Conservation (phyloP, 2,113 vertebrate genomes). For the Pholis gunnellus region DNA sequence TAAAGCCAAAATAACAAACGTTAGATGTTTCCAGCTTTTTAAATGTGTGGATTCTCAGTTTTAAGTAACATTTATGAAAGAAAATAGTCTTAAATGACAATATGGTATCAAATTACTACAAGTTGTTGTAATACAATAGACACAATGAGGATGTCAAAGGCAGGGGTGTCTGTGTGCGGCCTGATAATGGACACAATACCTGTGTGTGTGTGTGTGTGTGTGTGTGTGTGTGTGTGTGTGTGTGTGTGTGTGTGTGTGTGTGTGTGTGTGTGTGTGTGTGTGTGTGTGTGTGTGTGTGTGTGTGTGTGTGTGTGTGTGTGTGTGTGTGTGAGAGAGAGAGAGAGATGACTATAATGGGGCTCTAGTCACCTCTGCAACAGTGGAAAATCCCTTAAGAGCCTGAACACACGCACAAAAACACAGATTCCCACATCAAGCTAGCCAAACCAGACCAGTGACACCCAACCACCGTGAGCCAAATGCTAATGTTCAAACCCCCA, state of each 20-base stretch:
- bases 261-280: conserved; percentile 36
- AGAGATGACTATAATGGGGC: conserved; percentile 34
- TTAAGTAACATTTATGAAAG: too few relatives aligned
- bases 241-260: conserved; percentile 37
- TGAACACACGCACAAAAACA: not conserved
- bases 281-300: conserved; percentile 37
- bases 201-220: conserved; percentile 32
- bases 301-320: conserved; percentile 37
- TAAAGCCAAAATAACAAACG: not conserved
- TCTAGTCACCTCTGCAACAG: conserved; percentile 10
- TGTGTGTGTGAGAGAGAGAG: conserved; percentile 21
- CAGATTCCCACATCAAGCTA: conserved; percentile 12
- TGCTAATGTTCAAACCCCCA: conserved; percentile 15
- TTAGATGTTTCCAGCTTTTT: too few relatives aligned
- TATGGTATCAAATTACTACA: not conserved
- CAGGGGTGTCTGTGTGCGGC: conserved; percentile 41
- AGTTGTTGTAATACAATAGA: conserved; percentile 8
- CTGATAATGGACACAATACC: conserved; percentile 54
- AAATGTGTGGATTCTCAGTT: too few relatives aligned
- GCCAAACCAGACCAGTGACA: conserved; percentile 29
- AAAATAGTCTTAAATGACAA: conserved; percentile 30
- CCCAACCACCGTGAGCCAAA: not conserved
- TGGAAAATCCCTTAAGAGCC: conserved; percentile 56
- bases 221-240: conserved; percentile 37
- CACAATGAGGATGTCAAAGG: conserved; percentile 45